Evolutionary conservation across 2,888 invertebrate species (phyloP).

Genomic region (Dasysyrphus albostriatus): DNA sequence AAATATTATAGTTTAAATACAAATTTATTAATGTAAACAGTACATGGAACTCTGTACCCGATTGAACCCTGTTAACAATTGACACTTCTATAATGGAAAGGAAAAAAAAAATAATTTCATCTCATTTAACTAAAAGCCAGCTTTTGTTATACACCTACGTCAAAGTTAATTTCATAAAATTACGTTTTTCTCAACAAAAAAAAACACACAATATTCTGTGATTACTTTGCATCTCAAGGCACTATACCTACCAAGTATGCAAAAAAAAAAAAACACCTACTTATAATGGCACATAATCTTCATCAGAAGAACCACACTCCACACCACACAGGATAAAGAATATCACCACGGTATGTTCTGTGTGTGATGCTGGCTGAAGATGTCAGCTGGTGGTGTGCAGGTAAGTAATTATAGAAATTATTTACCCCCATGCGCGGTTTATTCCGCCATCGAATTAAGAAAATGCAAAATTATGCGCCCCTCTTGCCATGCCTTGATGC

Average conservation of each 20-base stretch:
- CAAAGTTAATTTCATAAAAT: constrained; percentile 39
- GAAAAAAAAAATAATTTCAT: not conserved
- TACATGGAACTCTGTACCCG: too few relatives aligned
- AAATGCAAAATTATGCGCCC: constrained; percentile 68
- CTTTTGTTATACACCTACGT: not conserved
- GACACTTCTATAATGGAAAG: not conserved
- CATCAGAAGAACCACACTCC: constrained; percentile 9
- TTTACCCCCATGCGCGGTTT: constrained; percentile 64
- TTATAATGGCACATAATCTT: constrained; percentile 32
- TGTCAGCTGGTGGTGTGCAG: constrained; percentile 61
- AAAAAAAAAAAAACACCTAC: not conserved
- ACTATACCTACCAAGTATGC: not conserved
- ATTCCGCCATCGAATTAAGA: constrained; percentile 69
- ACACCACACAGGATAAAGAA: constrained; percentile 6
- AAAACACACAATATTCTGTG: not conserved
- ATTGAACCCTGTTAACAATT: too few relatives aligned
- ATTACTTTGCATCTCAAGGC: constrained; percentile 19
- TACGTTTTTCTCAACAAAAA: not conserved
- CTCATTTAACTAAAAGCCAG: constrained; percentile 27
- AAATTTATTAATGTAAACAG: too few relatives aligned
- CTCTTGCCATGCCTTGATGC: not conserved
- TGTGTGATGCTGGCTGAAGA: constrained; percentile 25
- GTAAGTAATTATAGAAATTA: constrained; percentile 73
- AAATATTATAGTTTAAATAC: too few relatives aligned
- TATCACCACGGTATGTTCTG: not conserved